Conservation (phyloP, 2,797 vertebrate genomes). For the Squalus acanthias region DNA sequence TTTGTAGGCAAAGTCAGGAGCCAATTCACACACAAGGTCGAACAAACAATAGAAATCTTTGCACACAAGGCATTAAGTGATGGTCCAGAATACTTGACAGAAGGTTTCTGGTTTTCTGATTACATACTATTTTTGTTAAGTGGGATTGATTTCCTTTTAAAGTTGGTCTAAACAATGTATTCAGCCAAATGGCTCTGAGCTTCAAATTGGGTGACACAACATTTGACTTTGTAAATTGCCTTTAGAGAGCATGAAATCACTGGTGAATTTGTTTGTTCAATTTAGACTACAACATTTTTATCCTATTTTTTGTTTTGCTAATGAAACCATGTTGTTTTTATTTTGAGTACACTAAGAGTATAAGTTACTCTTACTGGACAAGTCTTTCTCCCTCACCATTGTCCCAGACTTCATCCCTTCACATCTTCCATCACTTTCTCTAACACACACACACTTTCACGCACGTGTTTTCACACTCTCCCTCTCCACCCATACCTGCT, state of each 20-base stretch:
- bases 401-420: neutral
- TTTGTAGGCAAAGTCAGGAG: neutral
- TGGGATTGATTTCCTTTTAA: neutral
- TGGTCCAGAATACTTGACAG: neutral
- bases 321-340: neutral
- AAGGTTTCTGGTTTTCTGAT: neutral
- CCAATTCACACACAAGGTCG: neutral
- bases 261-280: neutral
- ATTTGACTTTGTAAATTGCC: neutral
- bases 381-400: neutral
- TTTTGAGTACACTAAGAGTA: neutral
- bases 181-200: neutral
- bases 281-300: neutral
- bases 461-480: too few relatives aligned
- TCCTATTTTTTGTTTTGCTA: neutral
- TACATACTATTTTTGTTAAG: neutral
- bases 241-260: neutral
- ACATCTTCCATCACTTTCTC: neutral
- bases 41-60: neutral
- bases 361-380: neutral
- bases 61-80: neutral
- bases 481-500: neutral
- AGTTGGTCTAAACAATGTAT: neutral
- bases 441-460: neutral
- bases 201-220: neutral